Conservation (phyloP, 2,113 vertebrate species). For the Mastomys natalensis region DNA sequence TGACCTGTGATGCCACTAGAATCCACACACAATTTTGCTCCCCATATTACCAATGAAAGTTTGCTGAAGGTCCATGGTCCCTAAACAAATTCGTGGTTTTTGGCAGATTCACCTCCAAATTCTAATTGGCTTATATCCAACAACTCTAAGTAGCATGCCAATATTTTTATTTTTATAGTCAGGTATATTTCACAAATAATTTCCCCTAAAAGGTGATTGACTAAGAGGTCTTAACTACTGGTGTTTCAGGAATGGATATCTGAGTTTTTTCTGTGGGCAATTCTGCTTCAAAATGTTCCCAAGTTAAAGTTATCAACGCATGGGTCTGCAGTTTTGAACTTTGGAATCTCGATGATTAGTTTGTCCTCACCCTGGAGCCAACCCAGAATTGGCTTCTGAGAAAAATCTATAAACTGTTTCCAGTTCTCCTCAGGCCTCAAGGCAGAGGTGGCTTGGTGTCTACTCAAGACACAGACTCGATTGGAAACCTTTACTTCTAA, state of each 20-base stretch:
- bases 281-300: conserved; percentile 33
- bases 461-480: background rate
- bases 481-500: background rate
- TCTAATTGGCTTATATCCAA: background rate
- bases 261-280: background rate
- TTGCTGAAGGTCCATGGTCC: background rate
- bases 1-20: background rate
- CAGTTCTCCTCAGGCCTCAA: background rate
- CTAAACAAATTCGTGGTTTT: background rate
- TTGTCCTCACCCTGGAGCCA: conserved; percentile 8
- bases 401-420: conserved; percentile 66
- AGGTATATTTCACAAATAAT: background rate
- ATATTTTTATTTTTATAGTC: background rate
- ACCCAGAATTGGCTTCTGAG: conserved; percentile 71
- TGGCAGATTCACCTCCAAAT: background rate
- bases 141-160: background rate
- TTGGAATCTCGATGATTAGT: conserved; percentile 49
- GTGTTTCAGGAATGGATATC: background rate
- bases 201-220: background rate
- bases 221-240: conserved; percentile 1
- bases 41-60: background rate
- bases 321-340: conserved; percentile 24
- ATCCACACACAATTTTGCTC: background rate
- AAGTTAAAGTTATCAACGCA: conserved; percentile 6
- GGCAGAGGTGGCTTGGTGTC: too few species aligned